Evolutionary conservation across 2,888 invertebrate genomes (phyloP).

Genomic region (Phytoseiulus persimilis): DNA sequence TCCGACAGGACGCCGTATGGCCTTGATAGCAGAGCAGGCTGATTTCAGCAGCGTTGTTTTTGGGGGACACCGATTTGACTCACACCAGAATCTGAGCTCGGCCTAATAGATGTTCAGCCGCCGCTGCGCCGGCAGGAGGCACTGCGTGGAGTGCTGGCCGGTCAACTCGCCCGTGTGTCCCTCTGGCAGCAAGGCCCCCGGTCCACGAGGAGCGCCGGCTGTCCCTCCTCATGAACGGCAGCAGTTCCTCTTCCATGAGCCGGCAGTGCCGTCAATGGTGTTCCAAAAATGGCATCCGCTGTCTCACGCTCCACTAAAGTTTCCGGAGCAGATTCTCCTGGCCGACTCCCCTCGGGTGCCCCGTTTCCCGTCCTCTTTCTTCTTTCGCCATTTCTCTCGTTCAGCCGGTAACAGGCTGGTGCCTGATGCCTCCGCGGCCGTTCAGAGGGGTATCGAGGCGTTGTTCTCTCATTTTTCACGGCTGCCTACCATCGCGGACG

Average conservation of each 20-base stretch:
- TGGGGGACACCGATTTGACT: too few species aligned
- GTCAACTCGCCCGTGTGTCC: background rate
- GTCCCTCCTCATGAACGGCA: background rate
- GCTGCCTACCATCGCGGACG: background rate
- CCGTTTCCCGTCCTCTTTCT: background rate
- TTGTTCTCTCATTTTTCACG: background rate
- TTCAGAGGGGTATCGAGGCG: background rate
- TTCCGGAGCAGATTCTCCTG: background rate
- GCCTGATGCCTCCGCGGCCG: background rate
- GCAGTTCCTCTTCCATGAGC: background rate
- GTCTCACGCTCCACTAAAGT: constrained; percentile 5
- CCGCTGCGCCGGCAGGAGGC: too few species aligned
- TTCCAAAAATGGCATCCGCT: background rate
- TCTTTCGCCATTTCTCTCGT: background rate
- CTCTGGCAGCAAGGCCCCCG: background rate
- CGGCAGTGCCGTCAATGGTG: background rate
- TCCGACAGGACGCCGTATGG: too few species aligned
- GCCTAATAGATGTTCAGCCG: too few species aligned
- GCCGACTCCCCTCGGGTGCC: background rate
- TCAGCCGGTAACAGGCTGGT: background rate
- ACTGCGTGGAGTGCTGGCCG: too few species aligned
- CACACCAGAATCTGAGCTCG: too few species aligned
- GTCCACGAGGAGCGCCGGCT: background rate
- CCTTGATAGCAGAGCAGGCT: too few species aligned
- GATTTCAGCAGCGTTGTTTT: too few species aligned